Evolutionary conservation across 2,888 invertebrate genomes (phyloP).

Genomic region (Diarsia mendica): DNA sequence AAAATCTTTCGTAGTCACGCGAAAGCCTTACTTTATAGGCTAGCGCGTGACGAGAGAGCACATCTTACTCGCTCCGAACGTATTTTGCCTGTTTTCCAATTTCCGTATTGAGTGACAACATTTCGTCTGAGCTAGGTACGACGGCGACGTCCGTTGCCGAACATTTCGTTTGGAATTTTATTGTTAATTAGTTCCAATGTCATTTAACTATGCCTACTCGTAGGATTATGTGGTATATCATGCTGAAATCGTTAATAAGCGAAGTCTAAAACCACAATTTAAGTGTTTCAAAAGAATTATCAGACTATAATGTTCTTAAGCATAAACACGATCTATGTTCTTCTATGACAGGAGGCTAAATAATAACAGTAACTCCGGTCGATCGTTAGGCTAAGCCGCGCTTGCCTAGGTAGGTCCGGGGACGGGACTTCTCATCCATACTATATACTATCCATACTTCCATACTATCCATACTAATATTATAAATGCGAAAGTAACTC

Average conservation of each 20-base stretch:
- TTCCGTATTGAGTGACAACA: slow-evolving; percentile 77
- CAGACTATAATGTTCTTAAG: not conserved
- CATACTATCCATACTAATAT: too few species aligned
- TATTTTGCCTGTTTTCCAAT: slow-evolving; percentile 71
- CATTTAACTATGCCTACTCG: not conserved
- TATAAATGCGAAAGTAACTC: too few species aligned
- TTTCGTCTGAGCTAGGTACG: slow-evolving; percentile 71
- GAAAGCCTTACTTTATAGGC: slow-evolving; percentile 19
- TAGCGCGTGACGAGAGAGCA: slow-evolving; percentile 29
- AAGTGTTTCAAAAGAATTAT: not conserved
- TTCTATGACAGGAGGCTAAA: too few species aligned
- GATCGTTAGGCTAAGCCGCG: too few species aligned
- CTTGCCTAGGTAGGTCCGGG: too few species aligned
- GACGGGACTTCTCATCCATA: too few species aligned
- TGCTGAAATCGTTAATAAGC: not conserved
- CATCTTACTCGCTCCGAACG: slow-evolving; percentile 32
- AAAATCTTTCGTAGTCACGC: slow-evolving; percentile 23
- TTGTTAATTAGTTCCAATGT: slow-evolving; percentile 40
- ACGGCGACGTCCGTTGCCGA: slow-evolving; percentile 62
- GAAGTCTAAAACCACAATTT: not conserved
- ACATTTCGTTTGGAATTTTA: slow-evolving; percentile 59
- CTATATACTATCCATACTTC: too few species aligned
- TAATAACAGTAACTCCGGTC: too few species aligned
- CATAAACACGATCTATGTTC: not conserved
- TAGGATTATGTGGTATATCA: too few species aligned